Conservation (phyloP, 2,113 vertebrate genomes). For the Microtus oregoni region DNA sequence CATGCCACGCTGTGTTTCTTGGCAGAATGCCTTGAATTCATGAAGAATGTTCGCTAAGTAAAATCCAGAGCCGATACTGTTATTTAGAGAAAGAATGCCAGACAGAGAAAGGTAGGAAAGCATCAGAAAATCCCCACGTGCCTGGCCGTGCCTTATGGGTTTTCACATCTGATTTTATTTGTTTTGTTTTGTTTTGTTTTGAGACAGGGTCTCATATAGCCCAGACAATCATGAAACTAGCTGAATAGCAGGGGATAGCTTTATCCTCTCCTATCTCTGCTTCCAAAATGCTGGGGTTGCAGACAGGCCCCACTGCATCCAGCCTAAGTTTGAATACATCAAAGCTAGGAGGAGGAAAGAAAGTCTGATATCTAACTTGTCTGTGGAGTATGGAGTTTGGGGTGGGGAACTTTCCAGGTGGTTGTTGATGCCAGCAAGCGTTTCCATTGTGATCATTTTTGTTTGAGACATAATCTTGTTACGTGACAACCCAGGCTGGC, state of each 20-base stretch:
- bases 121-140: constrained; percentile 32
- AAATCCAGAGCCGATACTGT: background rate
- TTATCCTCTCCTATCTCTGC: background rate
- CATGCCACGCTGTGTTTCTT: constrained; percentile 48
- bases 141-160: background rate
- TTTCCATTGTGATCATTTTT: constrained; percentile 18
- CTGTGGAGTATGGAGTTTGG: background rate
- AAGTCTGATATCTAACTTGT: background rate
- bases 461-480: background rate
- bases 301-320: background rate
- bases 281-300: background rate
- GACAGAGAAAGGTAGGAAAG: constrained; percentile 21
- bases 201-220: background rate
- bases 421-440: background rate
- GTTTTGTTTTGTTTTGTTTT: background rate
- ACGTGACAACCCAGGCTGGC: background rate
- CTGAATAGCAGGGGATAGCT: background rate
- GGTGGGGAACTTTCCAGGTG: constrained; percentile 16
- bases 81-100: constrained; percentile 44
- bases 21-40: constrained; percentile 50
- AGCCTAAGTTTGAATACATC: constrained; percentile 18
- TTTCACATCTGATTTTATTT: background rate
- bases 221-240: background rate
- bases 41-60: constrained; percentile 60
- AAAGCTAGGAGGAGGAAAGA: background rate